Base-by-base conservation (phyloP, 1,140 invertebrate genomes). In the Condylostylus longicornis region DNA sequence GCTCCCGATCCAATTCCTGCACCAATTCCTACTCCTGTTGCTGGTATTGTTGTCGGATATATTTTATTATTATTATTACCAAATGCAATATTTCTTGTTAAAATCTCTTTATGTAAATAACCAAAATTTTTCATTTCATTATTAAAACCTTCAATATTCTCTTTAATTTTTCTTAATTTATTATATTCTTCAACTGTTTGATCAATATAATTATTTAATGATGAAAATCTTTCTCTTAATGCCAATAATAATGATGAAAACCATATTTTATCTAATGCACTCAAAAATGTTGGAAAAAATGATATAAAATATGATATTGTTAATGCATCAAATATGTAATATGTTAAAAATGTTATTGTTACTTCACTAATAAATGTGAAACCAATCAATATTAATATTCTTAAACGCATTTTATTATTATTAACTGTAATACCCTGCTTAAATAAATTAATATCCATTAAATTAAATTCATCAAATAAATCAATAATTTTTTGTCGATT, bases 241-340 rank as follows among this genome's bases (percentile, higher is more conserved):
- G 52, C 53, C 15, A 46, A 50, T n/a, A 61, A 21, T 4, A 54
- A 50, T 0, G 47, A 46, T 1, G 53, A 46, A 38, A 60, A 60
- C 57, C 55, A 61, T 31, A 60, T 58, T 42, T 60, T 60, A 20
- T 61, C 53, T 15, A 60, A 34, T 2, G 51, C 49, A 38, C 54
- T 60, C 2, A 55, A 47, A 5, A 55, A 50, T 9, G 55, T 55
- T 5, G 58, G 58, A 15, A 61, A 37, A 12, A 40, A 44, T 4
- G 55, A 52, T 5, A 54, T 36, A 8, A 54, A 17, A 54, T 53
- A 58, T 12, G 52, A 25, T 17, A 59, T 5, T 3, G 53, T 51
- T 7, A 10, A 22, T 31, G 12, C 6, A 12, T 31, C 12, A 7
- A 9, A 31, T 6, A n/a, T 12, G 15, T 13, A 31, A 31, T 52